phyloP scores from a whole-genome alignment of 2,113 vertebrate genomes.

The Pavo muticus region DNA sequence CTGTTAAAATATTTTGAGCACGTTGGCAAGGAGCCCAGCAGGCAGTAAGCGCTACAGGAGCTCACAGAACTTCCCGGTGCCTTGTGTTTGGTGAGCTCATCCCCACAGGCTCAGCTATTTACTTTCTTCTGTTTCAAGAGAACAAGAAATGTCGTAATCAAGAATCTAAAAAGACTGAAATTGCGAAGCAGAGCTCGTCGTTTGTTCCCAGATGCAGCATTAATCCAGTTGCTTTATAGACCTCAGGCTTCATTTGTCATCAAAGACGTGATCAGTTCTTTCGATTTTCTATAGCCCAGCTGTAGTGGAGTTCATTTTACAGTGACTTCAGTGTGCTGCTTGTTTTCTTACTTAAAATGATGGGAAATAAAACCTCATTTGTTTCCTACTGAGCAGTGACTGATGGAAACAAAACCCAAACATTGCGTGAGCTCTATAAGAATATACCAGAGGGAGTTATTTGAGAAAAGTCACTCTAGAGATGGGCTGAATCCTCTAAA shows the following conservation, averaged over 20 bases:
- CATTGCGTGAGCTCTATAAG: not conserved
- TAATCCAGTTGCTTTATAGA: conserved; percentile 36
- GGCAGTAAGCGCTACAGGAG: conserved; percentile 13
- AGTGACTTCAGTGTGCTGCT: conserved; percentile 6
- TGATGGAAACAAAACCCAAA: conserved; percentile 10
- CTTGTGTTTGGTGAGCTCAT: conserved; percentile 44
- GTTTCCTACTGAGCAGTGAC: not conserved
- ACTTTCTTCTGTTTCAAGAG: conserved; percentile 43
- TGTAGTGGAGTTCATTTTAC: conserved; percentile 31
- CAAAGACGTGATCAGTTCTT: conserved; percentile 39
- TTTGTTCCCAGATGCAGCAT: conserved; percentile 41
- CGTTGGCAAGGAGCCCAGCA: conserved; percentile 36
- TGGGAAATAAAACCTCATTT: conserved; percentile 17
- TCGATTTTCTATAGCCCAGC: conserved; percentile 21
- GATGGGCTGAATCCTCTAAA: not conserved
- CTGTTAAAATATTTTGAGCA: not conserved
- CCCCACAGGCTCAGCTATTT: conserved; percentile 44
- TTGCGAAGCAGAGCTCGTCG: conserved; percentile 18
- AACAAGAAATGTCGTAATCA: conserved; percentile 53
- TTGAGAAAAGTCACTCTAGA: not conserved
- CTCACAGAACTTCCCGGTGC: conserved; percentile 41
- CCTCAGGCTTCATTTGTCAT: conserved; percentile 23
- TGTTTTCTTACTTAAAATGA: conserved; percentile 15
- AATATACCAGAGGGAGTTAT: not conserved
- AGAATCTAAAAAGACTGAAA: conserved; percentile 35